A percentile compares a stretch with the other conserved stretches of the same genome.
These are phyloP conservation scores for Neopelma chrysocephalum DNA, from an alignment of 2,797 vertebrate genomes.

Conservation along the genomic window DNA sequence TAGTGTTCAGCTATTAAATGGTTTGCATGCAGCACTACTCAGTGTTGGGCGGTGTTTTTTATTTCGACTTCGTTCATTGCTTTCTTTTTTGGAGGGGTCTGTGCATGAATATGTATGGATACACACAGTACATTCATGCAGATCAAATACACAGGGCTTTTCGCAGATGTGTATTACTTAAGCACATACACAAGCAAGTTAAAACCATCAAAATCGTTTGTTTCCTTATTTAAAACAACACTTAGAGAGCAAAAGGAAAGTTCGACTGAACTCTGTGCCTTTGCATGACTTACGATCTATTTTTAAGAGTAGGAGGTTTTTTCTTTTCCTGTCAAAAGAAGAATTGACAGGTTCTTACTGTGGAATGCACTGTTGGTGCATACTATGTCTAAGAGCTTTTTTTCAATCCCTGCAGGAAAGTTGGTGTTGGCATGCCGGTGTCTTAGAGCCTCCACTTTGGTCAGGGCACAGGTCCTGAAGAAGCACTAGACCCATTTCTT, in stretches of 20 bases:
- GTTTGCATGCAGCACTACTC: not conserved
- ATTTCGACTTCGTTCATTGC: not conserved
- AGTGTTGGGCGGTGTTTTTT: not conserved
- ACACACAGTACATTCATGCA: not conserved
- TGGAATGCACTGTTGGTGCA: not conserved
- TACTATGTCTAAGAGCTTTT: fast-evolving
- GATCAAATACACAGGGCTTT: not conserved
- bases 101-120: fast-evolving
- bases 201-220: not conserved
- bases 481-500: not conserved
- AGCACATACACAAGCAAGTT: fast-evolving
- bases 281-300: fast-evolving
- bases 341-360: fast-evolving
- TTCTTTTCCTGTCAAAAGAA: too few relatives aligned
- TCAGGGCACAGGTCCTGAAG: fast-evolving
- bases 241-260: not conserved
- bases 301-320: not conserved
- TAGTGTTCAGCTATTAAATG: not conserved
- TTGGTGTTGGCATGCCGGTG: fast-evolving
- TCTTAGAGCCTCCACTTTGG: fast-evolving
- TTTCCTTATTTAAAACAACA: not conserved
- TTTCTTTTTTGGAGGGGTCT: not conserved
- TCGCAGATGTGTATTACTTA: not conserved
- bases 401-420: fast-evolving
- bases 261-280: not conserved